phyloP scores from a whole-genome alignment of 2,888 invertebrate species.

The Drosophila borealis region DNA sequence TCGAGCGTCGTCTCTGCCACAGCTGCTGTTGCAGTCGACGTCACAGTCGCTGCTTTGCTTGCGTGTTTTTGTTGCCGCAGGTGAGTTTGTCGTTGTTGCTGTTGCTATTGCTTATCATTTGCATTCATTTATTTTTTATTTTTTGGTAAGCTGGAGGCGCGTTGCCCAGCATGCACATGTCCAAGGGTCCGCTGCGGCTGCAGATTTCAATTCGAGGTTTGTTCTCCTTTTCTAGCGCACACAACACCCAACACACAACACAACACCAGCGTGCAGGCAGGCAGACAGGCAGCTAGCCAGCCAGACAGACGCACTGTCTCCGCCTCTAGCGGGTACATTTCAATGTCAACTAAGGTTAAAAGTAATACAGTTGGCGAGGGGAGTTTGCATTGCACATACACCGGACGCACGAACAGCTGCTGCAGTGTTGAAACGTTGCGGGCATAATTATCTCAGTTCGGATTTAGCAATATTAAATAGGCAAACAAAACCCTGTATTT shows the following conservation, averaged over 20 bases:
- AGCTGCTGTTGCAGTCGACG: slow-evolving; percentile 16
- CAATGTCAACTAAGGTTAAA: slow-evolving; percentile 85
- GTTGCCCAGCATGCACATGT: slow-evolving; percentile 5
- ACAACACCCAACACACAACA: slow-evolving; percentile 47
- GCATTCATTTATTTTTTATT: neutral
- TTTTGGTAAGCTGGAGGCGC: slow-evolving; percentile 16
- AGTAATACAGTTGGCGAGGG: slow-evolving; percentile 60
- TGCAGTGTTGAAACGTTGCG: slow-evolving; percentile 41
- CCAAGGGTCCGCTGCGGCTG: slow-evolving; percentile 12
- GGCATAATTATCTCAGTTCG: slow-evolving; percentile 54
- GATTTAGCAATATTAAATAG: slow-evolving; percentile 48
- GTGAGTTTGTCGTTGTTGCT: slow-evolving; percentile 13
- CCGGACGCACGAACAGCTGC: slow-evolving; percentile 47
- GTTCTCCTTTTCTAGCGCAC: slow-evolving; percentile 61
- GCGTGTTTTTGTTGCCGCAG: slow-evolving; percentile 37
- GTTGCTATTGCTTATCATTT: slow-evolving; percentile 27
- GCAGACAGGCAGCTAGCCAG: slow-evolving; percentile 19
- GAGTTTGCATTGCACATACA: slow-evolving; percentile 61
- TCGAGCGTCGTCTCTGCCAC: slow-evolving; percentile 22
- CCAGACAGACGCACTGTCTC: slow-evolving; percentile 58
- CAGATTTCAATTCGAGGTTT: slow-evolving; percentile 25
- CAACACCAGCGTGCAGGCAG: slow-evolving; percentile 16
- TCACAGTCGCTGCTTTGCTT: slow-evolving; percentile 29
- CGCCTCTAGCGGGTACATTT: slow-evolving; percentile 78
- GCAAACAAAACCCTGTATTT: slow-evolving; percentile 67